Percentiles rank a stretch among this genome's conserved stretches.
Conservation (phyloP, 2,888 invertebrate species). For the Stenurella melanura region DNA sequence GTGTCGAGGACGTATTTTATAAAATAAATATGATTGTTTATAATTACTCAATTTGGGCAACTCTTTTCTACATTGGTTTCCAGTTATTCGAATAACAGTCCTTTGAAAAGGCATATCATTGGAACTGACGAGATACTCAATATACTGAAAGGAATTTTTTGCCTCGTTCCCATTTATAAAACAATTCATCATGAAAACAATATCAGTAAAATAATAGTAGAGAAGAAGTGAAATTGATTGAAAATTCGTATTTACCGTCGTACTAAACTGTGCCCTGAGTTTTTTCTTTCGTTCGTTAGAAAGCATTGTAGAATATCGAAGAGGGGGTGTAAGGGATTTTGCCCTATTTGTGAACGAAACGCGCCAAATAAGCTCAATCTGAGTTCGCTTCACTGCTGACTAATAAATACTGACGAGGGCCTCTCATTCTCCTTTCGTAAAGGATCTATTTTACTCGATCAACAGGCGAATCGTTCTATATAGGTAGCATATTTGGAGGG, state of each 20-base stretch:
- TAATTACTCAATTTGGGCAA: too few relatives aligned
- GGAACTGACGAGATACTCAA: too few relatives aligned
- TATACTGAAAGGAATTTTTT: too few relatives aligned
- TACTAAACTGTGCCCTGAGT: background rate
- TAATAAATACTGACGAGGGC: constrained; percentile 15
- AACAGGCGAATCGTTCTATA: constrained; percentile 9
- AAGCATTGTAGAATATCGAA: background rate
- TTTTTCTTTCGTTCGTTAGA: background rate
- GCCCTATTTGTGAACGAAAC: constrained; percentile 14
- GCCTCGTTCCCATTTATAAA: background rate
- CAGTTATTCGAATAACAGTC: too few relatives aligned
- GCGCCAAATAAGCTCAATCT: constrained; percentile 21
- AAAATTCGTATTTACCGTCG: background rate
- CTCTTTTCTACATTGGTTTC: too few relatives aligned
- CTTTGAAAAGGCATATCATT: too few relatives aligned
- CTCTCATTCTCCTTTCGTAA: background rate
- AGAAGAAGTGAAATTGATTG: background rate
- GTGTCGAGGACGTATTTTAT: too few relatives aligned
- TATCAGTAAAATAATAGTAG: background rate
- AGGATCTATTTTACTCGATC: constrained; percentile 16
- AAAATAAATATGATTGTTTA: too few relatives aligned
- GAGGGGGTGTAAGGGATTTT: constrained; percentile 9
- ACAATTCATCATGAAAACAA: background rate
- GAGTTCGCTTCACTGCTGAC: constrained; percentile 12
- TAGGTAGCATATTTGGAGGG: background rate